Evolutionary conservation across 2,797 vertebrate genomes (phyloP).

Genomic region (Phrynocephalus vlangalii): DNA sequence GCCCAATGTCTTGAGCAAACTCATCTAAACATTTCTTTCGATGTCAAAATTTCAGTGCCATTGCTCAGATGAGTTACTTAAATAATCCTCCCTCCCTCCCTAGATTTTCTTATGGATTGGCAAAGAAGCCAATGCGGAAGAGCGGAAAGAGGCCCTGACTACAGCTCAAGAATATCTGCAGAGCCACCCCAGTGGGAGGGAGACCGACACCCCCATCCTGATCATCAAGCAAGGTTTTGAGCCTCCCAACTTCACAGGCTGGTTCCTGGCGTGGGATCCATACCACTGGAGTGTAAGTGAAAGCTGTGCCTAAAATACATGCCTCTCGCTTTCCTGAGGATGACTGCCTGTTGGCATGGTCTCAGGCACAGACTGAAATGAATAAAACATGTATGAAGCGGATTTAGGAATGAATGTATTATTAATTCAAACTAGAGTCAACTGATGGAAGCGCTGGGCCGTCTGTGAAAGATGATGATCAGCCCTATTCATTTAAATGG

Average conservation of each 20-base stretch:
- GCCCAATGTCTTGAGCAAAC: too few relatives aligned
- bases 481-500: too few relatives aligned
- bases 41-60: background rate
- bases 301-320: background rate
- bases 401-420: background rate
- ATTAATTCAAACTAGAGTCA: too few relatives aligned
- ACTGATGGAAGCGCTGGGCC: too few relatives aligned
- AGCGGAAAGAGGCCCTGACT: constrained; percentile 79
- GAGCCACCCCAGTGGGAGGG: constrained; percentile 86
- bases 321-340: background rate
- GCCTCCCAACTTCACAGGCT: constrained; percentile 90
- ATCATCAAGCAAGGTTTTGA: constrained; percentile 90
- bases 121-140: constrained; percentile 82
- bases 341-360: background rate
- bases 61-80: too few relatives aligned
- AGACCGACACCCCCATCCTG: constrained; percentile 83
- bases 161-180: constrained; percentile 86
- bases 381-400: background rate
- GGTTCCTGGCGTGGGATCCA: constrained; percentile 91
- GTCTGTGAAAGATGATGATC: too few relatives aligned
- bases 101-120: constrained; percentile 91
- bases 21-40: background rate
- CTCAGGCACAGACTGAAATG: background rate
- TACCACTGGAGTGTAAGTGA: constrained; percentile 87
- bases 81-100: background rate